Evolutionary conservation across 2,797 vertebrate species (phyloP), one percentile per base, ranked within the genome.

Genomic region (Tiaroga cobitis): DNA sequence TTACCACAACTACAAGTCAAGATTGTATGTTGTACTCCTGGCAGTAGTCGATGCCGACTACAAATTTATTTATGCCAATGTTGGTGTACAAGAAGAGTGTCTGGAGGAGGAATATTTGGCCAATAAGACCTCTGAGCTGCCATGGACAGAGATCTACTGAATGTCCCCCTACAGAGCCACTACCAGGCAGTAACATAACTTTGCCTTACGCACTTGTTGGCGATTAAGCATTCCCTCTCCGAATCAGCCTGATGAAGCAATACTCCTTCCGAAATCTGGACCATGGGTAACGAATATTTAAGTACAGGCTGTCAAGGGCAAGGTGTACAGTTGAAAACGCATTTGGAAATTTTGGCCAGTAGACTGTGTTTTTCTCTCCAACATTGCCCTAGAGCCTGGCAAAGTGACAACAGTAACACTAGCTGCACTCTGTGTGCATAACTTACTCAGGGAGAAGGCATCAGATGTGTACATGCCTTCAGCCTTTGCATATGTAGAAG

Each of bases 61-160:
- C 18, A 59, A 10, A 46, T 79, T 43, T 41, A 65, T 84, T 2
- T 70, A 79, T 69, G 75, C 49, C 8, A 84, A 46, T 79, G 43
- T 79, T 8, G 83, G 63, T 10, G 39, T 37, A 19, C 75, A 84
- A 32, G 75, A 39, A 59, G 49, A 24, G 19, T 69, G 8, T 69
- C 83, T 54, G 74, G 79, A 56, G 74, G 16, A 10, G 63, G 83
- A 54, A 29, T 72, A 29, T 85, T 80, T 70, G 75, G 61, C 21
- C 67, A 74, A 4, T 75, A 68, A 46, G 68, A 81, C 77, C 69
- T 87, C 24, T 2, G 24, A 29, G 19, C n/a, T 75, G 59, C 26
- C 8, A 77, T 77, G 59, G 82, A 84, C 73, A 49, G 10, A 46
- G 43, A n/a, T 51, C 21, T 51, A 21, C 74, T 68, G 59, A 68